These are phyloP conservation scores for Hemicrepidius hirtus DNA, from an alignment of 2,888 invertebrate species.

Conservation along the genomic window DNA sequence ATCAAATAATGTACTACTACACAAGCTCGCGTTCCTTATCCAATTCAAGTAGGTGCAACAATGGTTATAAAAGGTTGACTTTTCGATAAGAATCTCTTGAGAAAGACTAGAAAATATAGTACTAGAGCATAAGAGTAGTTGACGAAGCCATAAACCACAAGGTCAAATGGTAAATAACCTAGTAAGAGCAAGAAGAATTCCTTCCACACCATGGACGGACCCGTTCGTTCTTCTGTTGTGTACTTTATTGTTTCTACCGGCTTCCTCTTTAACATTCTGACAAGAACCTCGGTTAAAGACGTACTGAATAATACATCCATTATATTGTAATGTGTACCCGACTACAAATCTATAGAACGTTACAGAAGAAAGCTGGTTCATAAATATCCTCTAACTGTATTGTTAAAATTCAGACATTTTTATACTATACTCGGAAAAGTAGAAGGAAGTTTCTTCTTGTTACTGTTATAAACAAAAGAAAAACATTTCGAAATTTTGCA, in stretches of 20 bases:
- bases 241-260: conserved; percentile 28
- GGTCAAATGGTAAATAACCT: conserved; percentile 21
- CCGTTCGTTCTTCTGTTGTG: conserved; percentile 26
- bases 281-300: conserved; percentile 33
- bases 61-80: too few species aligned
- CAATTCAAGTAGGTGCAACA: too few species aligned
- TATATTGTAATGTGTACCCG: conserved; percentile 29
- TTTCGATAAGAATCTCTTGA: too few species aligned
- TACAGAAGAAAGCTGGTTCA: background rate
- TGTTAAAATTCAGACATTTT: too few species aligned
- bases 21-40: too few species aligned
- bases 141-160: conserved; percentile 15
- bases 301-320: conserved; percentile 43
- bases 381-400: conserved; percentile 18
- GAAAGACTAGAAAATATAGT: background rate
- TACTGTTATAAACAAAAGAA: too few species aligned
- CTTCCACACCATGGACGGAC: background rate
- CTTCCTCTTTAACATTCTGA: conserved; percentile 42
- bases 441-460: too few species aligned
- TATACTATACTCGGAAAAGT: too few species aligned
- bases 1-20: too few species aligned
- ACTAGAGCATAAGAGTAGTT: background rate
- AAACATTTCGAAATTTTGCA: too few species aligned
- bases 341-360: conserved; percentile 9
- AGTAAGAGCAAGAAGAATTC: conserved; percentile 19